phyloP scores from a whole-genome alignment of 2,113 vertebrate genomes.

The Hipposideros armiger region DNA sequence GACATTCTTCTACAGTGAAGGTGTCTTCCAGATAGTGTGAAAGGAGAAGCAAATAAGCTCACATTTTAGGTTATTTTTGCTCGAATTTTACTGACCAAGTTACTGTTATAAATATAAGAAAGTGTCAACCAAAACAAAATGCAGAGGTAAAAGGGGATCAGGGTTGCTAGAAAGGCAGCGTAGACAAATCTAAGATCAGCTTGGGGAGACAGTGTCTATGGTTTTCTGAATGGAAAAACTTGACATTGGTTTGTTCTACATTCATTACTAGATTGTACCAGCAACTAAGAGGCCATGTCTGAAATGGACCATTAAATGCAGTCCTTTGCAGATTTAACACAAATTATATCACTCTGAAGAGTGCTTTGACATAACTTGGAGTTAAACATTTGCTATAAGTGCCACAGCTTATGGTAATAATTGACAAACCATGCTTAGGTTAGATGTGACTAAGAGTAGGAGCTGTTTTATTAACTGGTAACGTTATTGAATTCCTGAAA shows the following conservation, averaged over 20 bases:
- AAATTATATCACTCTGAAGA: constrained; percentile 86
- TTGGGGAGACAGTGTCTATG: background rate
- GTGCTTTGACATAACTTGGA: constrained; percentile 82
- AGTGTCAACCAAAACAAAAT: background rate
- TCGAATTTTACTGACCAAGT: background rate
- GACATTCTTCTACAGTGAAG: background rate
- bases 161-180: background rate
- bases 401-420: constrained; percentile 84
- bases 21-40: background rate
- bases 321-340: constrained; percentile 86
- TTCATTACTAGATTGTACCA: constrained; percentile 85
- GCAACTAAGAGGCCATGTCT: constrained; percentile 78
- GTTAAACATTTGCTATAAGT: constrained; percentile 88
- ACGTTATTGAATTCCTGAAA: constrained; percentile 75
- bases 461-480: constrained; percentile 71
- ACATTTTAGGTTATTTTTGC: background rate
- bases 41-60: background rate
- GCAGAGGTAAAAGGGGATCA: background rate
- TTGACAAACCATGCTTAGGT: constrained; percentile 82
- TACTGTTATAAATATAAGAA: background rate
- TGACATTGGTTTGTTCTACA: constrained; percentile 79
- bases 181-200: background rate
- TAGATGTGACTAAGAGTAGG: constrained; percentile 57
- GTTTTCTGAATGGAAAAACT: constrained; percentile 66
- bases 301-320: constrained; percentile 85